Evolutionary conservation across 2,797 vertebrate genomes (phyloP).

Genomic region (Arrhamphus sclerolepis): DNA sequence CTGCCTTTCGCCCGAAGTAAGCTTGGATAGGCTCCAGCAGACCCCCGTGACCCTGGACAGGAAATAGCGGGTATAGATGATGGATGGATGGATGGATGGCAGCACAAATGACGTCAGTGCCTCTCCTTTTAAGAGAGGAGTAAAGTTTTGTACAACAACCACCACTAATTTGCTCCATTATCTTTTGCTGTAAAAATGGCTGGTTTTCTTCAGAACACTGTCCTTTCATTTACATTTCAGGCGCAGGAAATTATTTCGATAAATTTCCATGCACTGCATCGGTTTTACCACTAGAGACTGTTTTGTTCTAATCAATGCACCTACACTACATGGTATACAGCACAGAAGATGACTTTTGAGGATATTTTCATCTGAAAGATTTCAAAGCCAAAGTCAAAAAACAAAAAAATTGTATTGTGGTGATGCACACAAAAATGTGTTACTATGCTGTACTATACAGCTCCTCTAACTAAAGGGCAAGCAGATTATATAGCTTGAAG

Average conservation of each 20-base stretch:
- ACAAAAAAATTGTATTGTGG: neutral
- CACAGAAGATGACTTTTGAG: neutral
- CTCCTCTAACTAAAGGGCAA: slow-evolving; percentile 19
- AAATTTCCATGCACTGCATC: slow-evolving; percentile 44
- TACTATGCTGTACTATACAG: neutral
- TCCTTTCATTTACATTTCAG: slow-evolving; percentile 27
- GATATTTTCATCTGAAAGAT: slow-evolving; percentile 3
- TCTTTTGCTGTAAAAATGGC: slow-evolving; percentile 1
- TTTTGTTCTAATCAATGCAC: slow-evolving; percentile 59
- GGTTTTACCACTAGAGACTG: slow-evolving; percentile 73
- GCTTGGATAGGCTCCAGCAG: too few species aligned
- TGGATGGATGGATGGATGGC: too few species aligned
- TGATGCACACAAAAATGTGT: too few species aligned
- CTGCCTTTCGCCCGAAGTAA: too few species aligned
- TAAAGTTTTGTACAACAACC: neutral
- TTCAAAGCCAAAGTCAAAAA: neutral
- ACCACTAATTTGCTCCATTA: slow-evolving; percentile 1
- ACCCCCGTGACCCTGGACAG: too few species aligned
- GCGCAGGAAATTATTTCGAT: slow-evolving; percentile 6
- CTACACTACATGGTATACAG: neutral
- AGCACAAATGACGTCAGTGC: slow-evolving; percentile 9
- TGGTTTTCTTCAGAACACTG: slow-evolving; percentile 1
- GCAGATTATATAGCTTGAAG: slow-evolving; percentile 7
- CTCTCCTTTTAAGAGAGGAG: slow-evolving; percentile 3
- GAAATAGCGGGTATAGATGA: too few species aligned